A percentile compares a stretch with the other conserved stretches of the same genome.
Evolutionary conservation across 2,888 invertebrate species (phyloP).

Genomic region (Trissolcus japonicus): DNA sequence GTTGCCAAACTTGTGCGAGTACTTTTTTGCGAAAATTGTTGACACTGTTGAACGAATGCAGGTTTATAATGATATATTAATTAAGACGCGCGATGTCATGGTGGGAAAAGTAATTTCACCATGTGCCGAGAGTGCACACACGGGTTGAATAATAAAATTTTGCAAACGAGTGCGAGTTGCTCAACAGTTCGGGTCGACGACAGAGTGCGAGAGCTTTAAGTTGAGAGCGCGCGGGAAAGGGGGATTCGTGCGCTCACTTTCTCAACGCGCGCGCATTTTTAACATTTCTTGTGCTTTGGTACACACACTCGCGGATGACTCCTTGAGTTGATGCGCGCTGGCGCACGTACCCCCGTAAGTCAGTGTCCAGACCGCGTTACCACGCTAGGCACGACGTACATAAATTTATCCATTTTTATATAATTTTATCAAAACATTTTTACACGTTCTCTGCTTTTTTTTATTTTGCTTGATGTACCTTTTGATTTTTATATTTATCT

Average conservation of each 20-base stretch:
- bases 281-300: background rate
- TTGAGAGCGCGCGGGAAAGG: background rate
- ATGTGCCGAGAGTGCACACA: background rate
- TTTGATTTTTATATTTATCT: too few relatives aligned
- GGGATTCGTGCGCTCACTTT: constrained; percentile 16
- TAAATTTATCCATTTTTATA: constrained; percentile 22
- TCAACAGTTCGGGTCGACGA: background rate
- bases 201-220: background rate
- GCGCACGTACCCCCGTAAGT: constrained; percentile 45
- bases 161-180: background rate
- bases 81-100: constrained; percentile 4
- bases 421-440: constrained; percentile 1
- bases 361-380: constrained; percentile 23
- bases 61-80: constrained; percentile 2
- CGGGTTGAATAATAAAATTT: background rate
- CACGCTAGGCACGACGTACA: constrained; percentile 40
- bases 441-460: background rate
- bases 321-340: background rate
- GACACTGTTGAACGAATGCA: too few relatives aligned
- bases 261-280: constrained; percentile 10
- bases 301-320: too few relatives aligned
- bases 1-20: too few relatives aligned
- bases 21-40: too few relatives aligned
- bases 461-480: background rate
- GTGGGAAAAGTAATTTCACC: background rate